Conservation (phyloP, 2,888 invertebrate species). For the Zhengitettix transpicula region DNA sequence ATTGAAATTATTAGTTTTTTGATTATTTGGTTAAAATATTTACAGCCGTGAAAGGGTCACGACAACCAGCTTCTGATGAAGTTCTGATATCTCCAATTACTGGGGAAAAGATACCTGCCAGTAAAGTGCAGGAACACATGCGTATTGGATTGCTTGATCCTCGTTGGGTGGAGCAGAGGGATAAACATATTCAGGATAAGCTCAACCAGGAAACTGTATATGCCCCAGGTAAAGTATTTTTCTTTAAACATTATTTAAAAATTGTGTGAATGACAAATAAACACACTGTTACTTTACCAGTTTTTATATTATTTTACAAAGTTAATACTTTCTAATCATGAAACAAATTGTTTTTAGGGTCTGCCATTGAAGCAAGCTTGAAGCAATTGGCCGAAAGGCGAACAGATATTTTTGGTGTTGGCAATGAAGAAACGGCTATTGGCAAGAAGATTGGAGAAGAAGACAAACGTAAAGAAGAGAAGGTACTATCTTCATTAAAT, state of each 20-base stretch:
- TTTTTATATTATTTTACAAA: no score
- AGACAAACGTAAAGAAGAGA: conserved; percentile 67
- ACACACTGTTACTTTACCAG: no score
- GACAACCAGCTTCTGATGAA: conserved; percentile 57
- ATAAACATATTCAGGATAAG: conserved; percentile 84
- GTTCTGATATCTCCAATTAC: conserved; percentile 97
- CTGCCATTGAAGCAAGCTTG: conserved; percentile 90
- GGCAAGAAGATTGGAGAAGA: conserved; percentile 93
- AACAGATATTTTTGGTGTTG: conserved; percentile 99
- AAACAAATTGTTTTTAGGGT: conserved; percentile 27
- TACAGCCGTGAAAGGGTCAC: conserved; percentile 34
- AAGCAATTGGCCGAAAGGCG: conserved; percentile 93
- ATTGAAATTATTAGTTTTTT: background rate
- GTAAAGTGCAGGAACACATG: conserved; percentile 96
- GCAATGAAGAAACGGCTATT: conserved; percentile 96
- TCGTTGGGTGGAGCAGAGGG: conserved; percentile 93
- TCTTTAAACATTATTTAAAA: background rate
- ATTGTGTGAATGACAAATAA: no score
- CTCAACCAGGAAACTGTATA: conserved; percentile 78
- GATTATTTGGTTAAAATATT: conserved; percentile 5
- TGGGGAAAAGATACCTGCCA: conserved; percentile 95
- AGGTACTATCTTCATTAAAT: conserved; percentile 17
- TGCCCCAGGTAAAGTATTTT: conserved; percentile 33
- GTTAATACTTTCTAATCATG: no score
- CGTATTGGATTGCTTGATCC: conserved; percentile 91